Conservation (phyloP, 2,888 invertebrate species). For the Cantharis rustica region DNA sequence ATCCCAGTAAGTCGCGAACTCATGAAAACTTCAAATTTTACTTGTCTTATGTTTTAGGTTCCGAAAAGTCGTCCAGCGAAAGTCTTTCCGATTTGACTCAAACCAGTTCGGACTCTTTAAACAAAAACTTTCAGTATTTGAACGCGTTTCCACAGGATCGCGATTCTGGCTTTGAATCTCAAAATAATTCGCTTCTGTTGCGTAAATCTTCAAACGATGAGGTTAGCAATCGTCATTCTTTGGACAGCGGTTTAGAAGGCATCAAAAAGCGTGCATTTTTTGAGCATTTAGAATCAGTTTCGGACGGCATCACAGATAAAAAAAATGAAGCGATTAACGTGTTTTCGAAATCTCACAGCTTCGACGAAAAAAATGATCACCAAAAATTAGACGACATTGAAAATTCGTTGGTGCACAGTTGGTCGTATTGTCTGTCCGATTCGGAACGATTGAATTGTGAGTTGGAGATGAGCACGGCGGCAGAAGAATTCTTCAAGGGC, state of each 20-base stretch:
- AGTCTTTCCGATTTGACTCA: slow-evolving; percentile 48
- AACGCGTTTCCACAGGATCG: slow-evolving; percentile 31
- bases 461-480: slow-evolving; percentile 64
- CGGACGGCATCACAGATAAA: slow-evolving; percentile 49
- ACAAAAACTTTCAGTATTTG: slow-evolving; percentile 34
- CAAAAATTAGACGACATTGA: slow-evolving; percentile 54
- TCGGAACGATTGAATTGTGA: slow-evolving; percentile 56
- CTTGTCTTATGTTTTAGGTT: slow-evolving; percentile 14
- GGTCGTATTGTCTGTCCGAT: slow-evolving; percentile 59
- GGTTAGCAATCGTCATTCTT: neutral
- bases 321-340: slow-evolving; percentile 6
- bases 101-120: slow-evolving; percentile 43
- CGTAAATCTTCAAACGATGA: slow-evolving; percentile 29
- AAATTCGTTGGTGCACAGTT: slow-evolving; percentile 60
- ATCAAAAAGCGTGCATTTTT: slow-evolving; percentile 36
- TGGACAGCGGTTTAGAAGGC: slow-evolving; percentile 6
- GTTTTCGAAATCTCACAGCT: slow-evolving; percentile 53
- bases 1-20: neutral
- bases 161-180: slow-evolving; percentile 51
- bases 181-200: slow-evolving; percentile 29
- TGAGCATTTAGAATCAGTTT: slow-evolving; percentile 53
- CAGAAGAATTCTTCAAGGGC: slow-evolving; percentile 69
- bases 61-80: slow-evolving; percentile 49
- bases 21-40: neutral
- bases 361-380: slow-evolving; percentile 52